These are phyloP conservation scores for Phaethon lepturus DNA, from an alignment of 2,113 vertebrate genomes.

Conservation along the genomic window DNA sequence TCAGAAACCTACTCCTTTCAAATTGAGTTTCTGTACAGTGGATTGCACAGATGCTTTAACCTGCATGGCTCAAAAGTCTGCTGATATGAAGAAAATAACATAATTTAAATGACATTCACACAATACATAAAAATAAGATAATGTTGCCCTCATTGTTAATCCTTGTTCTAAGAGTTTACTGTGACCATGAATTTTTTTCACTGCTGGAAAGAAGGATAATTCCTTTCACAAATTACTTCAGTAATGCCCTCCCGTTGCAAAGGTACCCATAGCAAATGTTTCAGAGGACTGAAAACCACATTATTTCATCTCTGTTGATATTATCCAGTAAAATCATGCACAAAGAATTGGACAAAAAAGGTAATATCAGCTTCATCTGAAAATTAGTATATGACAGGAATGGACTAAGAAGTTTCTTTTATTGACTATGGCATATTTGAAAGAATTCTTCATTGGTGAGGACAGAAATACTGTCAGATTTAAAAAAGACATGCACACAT, in stretches of 20 bases:
- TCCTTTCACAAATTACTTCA: neutral
- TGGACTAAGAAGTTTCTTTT: neutral
- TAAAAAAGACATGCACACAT: neutral
- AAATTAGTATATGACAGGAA: neutral
- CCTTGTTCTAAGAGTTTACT: neutral
- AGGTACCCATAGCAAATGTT: neutral
- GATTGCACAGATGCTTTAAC: neutral
- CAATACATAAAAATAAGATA: neutral
- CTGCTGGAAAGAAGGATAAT: neutral
- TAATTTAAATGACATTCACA: neutral
- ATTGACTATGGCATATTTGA: neutral
- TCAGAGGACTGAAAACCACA: neutral
- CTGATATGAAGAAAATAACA: neutral
- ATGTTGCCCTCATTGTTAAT: neutral
- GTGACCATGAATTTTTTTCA: neutral
- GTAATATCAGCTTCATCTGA: neutral
- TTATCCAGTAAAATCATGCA: neutral
- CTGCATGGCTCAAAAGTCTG: neutral
- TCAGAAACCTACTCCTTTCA: neutral
- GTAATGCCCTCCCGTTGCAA: neutral
- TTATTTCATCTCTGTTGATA: neutral
- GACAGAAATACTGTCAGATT: neutral
- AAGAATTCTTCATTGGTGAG: neutral
- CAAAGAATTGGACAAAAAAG: neutral
- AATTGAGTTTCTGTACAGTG: neutral